Evolutionary conservation across 1,140 invertebrate species (phyloP).

Genomic region (Thaumatotibia leucotreta): DNA sequence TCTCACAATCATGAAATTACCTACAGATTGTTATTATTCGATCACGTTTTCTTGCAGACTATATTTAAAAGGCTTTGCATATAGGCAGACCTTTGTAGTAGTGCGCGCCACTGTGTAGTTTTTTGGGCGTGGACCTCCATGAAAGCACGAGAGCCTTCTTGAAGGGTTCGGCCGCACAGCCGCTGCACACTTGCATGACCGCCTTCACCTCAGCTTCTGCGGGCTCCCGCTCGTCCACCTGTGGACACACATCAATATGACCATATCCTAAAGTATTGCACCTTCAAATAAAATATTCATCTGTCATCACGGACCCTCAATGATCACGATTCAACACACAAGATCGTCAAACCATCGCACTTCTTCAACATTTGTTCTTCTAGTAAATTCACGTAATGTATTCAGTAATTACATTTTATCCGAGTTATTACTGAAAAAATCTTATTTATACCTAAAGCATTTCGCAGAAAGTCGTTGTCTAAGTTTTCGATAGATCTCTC

Average conservation of each 20-base stretch:
- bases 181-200: conserved; percentile 86
- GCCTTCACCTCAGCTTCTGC: conserved; percentile 88
- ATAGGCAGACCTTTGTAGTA: conserved; percentile 80
- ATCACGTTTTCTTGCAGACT: background rate
- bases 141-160: conserved; percentile 84
- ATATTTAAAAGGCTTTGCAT: conserved; percentile 83
- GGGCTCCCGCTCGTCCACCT: conserved; percentile 84
- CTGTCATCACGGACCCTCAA: too few relatives aligned
- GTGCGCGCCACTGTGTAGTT: conserved; percentile 84
- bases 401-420: too few relatives aligned
- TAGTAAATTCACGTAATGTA: too few relatives aligned
- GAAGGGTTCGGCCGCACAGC: conserved; percentile 85
- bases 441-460: too few relatives aligned
- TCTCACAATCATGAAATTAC: background rate
- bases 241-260: conserved; percentile 27
- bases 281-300: too few relatives aligned
- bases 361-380: too few relatives aligned
- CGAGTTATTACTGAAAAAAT: too few relatives aligned
- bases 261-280: too few relatives aligned
- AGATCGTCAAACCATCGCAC: too few relatives aligned
- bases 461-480: too few relatives aligned
- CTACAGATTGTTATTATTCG: background rate
- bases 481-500: too few relatives aligned
- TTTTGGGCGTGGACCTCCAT: conserved; percentile 85
- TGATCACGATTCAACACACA: too few relatives aligned